Base-by-base conservation (phyloP, 2,797 vertebrate species). In the Neomorphus geoffroyi region DNA sequence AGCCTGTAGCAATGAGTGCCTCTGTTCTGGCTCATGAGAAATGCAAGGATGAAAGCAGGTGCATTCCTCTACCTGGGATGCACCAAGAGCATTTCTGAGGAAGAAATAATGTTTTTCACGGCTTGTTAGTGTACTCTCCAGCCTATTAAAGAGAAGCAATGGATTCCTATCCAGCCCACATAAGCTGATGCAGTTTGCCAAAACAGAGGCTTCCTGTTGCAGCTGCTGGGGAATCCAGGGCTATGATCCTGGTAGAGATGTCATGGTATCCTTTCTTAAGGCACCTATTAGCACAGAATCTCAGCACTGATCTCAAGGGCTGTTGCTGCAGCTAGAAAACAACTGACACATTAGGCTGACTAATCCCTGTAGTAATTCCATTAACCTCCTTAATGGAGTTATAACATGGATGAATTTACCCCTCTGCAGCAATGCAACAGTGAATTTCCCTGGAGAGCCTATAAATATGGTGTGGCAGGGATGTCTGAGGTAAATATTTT, bases 341-440 rank as follows among this genome's bases (percentile, higher is more conserved):
- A 82, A 60, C 50, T 57, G 45, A 86, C 35, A 85, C 53, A 43
- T 80, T 91, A 91, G 87, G 19, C 57, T 85, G 77, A 94, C 91
- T 86, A 94, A 93, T 93, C 74, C 88, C 93, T 94, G 67, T 80
- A 93, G 58, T 94, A 91, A 96, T 94, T 92, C 73, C 64, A 90
- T 91, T 94, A 96, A 92, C 71, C 80, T 82, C 74, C 60, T 93
- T 91, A 87, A 78, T 88, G 65, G 71, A 96, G 69, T 56, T 94
- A 58, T 57, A 91, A 75, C 56, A 83, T 19, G 66, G 75, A 70
- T 90, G 60, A 86, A 92, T 88, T 83, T 88, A 65, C 81, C 74
- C 69, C 73, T 85, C 71, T 50, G 48, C 62, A 57, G 73, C 77
- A 65, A 57, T 8, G 50, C 0, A 0, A 73, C 64, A 84, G 23